A percentile compares a stretch with the other conserved stretches of the same genome.
phyloP scores from a whole-genome alignment of 2,113 vertebrate species.

The Misgurnus anguillicaudatus region DNA sequence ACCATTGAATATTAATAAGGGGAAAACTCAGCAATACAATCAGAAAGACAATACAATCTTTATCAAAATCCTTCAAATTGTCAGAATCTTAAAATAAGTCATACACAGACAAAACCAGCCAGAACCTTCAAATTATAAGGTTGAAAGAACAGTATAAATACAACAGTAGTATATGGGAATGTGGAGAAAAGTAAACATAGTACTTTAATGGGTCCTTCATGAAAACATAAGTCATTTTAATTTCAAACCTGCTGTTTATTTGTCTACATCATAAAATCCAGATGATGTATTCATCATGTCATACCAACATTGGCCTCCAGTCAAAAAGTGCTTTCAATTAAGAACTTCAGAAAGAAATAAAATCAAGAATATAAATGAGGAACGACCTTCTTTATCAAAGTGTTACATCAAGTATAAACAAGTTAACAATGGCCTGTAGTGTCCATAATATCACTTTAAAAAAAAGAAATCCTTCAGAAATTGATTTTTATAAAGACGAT shows the following conservation, averaged over 20 bases:
- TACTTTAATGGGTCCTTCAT: conserved; percentile 23
- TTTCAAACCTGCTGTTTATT: not conserved
- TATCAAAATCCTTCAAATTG: conserved; percentile 5
- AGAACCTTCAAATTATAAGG: conserved; percentile 26
- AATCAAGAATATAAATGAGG: not conserved
- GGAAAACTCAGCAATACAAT: conserved; percentile 5
- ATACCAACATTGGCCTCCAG: conserved; percentile 2
- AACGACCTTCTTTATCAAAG: not conserved
- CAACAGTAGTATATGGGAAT: not conserved
- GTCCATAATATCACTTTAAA: no score
- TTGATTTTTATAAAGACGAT: not conserved
- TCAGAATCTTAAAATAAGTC: not conserved
- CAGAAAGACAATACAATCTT: not conserved
- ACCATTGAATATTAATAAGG: conserved; percentile 37
- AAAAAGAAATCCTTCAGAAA: not conserved
- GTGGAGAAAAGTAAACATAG: not conserved
- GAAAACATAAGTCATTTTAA: conserved; percentile 10
- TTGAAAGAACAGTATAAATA: no score
- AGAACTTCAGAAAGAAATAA: conserved; percentile 5
- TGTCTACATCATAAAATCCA: not conserved
- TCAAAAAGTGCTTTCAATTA: not conserved
- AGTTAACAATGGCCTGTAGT: not conserved
- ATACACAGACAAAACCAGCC: conserved; percentile 44
- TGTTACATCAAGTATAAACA: not conserved
- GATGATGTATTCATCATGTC: not conserved